Evolutionary conservation across 1,140 invertebrate genomes (phyloP), one percentile per base, ranked within the genome.

Genomic region (Drosophila ananassae): DNA sequence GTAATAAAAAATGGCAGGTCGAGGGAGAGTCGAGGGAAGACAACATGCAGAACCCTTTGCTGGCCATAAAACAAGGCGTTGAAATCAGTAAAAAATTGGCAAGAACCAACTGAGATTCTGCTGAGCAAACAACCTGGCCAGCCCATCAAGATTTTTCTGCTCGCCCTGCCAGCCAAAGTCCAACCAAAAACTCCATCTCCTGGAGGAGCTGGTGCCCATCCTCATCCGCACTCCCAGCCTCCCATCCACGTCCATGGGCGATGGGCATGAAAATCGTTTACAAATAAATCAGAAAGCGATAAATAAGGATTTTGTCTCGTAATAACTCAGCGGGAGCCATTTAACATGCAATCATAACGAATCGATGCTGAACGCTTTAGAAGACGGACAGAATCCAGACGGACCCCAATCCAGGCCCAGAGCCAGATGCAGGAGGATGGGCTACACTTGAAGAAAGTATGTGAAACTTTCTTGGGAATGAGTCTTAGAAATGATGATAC

Each of bases 281-380:
- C 89, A 90, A 91, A 91, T 91, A 91, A 91, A 91, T 91, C 90
- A 90, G 90, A 90, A 91, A 91, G 90, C 90, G 90, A 91, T 91
- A 91, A 91, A 91, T 91, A 91, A 91, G 90, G 87, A 91, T 91
- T 91, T 91, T 91, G 90, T 91, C 90, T 91, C 90, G 90, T 91
- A 91, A 91, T 91, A 91, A 91, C 90, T 91, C 90, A 91, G 90
- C 90, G 79, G 90, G 90, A 91, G 84, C 83, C 90, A 91, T 91
- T 91, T 91, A 91, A 91, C 89, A 91, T 91, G 89, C 89, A 91
- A 91, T 91, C 89, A 91, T 91, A 91, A 89, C 89, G 89, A 91
- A 91, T 91, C 89, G 89, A 91, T 91, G 81, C 82, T 89, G 84
- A 89, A 90, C 75, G 89, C 89, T 91, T 84, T 77, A 77, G 64